These are phyloP conservation scores for Lanius ludovicianus DNA, from an alignment of 2,113 vertebrate genomes.

Conservation along the genomic window DNA sequence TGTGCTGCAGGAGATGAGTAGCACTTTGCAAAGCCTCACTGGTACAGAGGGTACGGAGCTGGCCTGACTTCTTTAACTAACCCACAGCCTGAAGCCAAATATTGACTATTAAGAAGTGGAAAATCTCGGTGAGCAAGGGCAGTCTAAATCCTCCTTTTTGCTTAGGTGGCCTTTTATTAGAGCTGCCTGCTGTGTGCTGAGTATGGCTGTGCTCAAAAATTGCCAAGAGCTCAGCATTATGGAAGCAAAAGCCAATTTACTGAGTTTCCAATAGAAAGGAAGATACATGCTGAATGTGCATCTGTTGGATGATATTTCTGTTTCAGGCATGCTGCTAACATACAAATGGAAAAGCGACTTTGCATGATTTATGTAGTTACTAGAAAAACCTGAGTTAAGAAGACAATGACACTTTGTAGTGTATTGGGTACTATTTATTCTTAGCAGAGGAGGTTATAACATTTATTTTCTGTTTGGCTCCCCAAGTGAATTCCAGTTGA, in stretches of 20 bases:
- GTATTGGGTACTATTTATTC: neutral
- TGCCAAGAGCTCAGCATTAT: constrained; percentile 27
- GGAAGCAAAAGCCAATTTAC: constrained; percentile 17
- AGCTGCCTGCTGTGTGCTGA: neutral
- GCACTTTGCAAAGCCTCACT: neutral
- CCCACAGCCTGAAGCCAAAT: neutral
- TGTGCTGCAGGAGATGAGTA: neutral
- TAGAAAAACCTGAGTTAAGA: neutral
- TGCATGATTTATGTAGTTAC: neutral
- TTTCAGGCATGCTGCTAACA: neutral
- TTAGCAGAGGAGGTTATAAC: neutral
- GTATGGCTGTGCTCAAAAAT: neutral
- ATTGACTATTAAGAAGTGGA: neutral
- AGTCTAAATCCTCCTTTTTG: neutral
- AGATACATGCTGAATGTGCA: constrained; percentile 16
- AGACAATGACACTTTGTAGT: neutral
- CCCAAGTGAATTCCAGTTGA: neutral
- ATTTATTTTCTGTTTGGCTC: neutral
- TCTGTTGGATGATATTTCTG: constrained; percentile 30
- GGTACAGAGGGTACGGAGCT: neutral
- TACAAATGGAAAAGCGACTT: neutral
- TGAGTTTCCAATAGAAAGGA: constrained; percentile 6
- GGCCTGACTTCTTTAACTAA: neutral
- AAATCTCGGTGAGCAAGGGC: neutral
- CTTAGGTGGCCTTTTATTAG: neutral